Percentiles rank a stretch among this genome's conserved stretches.
Conservation (phyloP, 2,113 vertebrate genomes). For the Peromyscus leucopus region DNA sequence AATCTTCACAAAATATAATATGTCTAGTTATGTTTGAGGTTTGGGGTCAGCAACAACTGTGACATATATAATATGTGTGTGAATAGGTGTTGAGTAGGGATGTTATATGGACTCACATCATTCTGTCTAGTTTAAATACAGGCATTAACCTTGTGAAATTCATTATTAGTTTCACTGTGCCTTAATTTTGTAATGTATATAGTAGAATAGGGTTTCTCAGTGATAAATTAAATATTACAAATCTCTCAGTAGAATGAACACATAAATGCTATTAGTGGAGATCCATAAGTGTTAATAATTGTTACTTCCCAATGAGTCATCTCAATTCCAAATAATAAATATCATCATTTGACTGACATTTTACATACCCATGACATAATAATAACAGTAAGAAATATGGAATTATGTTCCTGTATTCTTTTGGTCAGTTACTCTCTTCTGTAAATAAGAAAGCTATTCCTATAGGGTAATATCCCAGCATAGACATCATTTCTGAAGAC, state of each 20-base stretch:
- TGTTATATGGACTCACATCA: background rate
- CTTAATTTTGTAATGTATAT: slow-evolving; percentile 42
- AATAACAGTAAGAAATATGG: slow-evolving; percentile 1
- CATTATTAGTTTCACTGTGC: background rate
- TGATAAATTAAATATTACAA: slow-evolving; percentile 12
- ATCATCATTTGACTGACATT: background rate
- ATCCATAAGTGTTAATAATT: slow-evolving; percentile 29
- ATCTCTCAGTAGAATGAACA: background rate
- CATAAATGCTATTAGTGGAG: background rate
- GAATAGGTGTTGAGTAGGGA: background rate
- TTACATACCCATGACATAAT: background rate
- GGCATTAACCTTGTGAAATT: background rate
- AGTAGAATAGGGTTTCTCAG: background rate
- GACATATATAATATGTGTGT: rapidly evolving
- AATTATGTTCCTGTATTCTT: background rate
- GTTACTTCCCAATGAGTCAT: slow-evolving; percentile 25
- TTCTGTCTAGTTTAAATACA: background rate
- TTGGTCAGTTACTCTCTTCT: background rate
- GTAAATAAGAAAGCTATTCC: background rate
- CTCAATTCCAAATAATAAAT: background rate
- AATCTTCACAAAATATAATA: background rate
- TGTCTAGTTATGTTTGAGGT: background rate
- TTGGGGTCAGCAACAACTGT: too few relatives aligned
- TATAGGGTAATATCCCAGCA: background rate
- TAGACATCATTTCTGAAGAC: background rate